These are phyloP conservation scores for Coboldia fuscipes DNA, from an alignment of 1,140 invertebrate species.

Conservation along the genomic window DNA sequence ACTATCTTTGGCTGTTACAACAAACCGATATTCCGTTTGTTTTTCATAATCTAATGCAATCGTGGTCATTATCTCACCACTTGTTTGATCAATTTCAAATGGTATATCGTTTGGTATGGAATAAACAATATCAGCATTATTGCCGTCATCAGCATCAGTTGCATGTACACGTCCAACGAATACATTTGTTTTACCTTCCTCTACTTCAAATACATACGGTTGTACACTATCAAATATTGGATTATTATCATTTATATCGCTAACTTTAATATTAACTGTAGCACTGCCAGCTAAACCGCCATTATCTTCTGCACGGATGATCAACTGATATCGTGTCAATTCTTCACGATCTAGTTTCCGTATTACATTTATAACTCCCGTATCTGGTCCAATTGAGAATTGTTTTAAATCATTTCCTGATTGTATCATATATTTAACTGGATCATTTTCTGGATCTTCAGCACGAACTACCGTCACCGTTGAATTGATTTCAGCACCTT, in stretches of 20 bases:
- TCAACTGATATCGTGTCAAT: slow-evolving; percentile 61
- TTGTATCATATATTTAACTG: slow-evolving; percentile 60
- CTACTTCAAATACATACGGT: slow-evolving; percentile 60
- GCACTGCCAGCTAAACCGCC: slow-evolving; percentile 60
- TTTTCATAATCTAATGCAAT: slow-evolving; percentile 65
- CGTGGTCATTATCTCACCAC: slow-evolving; percentile 56
- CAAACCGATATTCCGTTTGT: slow-evolving; percentile 58
- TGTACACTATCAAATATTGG: slow-evolving; percentile 49
- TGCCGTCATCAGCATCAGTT: slow-evolving; percentile 56
- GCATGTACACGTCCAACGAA: slow-evolving; percentile 61
- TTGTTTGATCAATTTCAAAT: slow-evolving; percentile 53
- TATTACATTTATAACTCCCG: slow-evolving; percentile 62
- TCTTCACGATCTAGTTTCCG: slow-evolving; percentile 68
- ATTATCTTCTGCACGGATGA: slow-evolving; percentile 66
- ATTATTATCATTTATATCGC: slow-evolving; percentile 79
- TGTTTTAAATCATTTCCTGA: slow-evolving; percentile 69
- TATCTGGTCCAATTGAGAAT: slow-evolving; percentile 62
- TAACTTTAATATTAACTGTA: slow-evolving; percentile 69
- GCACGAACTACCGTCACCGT: slow-evolving; percentile 59
- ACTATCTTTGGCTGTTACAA: slow-evolving; percentile 72
- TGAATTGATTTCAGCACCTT: slow-evolving; percentile 66
- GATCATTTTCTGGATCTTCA: slow-evolving; percentile 71
- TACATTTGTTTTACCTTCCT: slow-evolving; percentile 48
- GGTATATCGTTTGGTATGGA: slow-evolving; percentile 54
- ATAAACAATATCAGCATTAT: slow-evolving; percentile 39